Evolutionary conservation across 2,888 invertebrate genomes (phyloP), one percentile per base, ranked within the genome.

Genomic region (Pyrrhosoma nymphula): DNA sequence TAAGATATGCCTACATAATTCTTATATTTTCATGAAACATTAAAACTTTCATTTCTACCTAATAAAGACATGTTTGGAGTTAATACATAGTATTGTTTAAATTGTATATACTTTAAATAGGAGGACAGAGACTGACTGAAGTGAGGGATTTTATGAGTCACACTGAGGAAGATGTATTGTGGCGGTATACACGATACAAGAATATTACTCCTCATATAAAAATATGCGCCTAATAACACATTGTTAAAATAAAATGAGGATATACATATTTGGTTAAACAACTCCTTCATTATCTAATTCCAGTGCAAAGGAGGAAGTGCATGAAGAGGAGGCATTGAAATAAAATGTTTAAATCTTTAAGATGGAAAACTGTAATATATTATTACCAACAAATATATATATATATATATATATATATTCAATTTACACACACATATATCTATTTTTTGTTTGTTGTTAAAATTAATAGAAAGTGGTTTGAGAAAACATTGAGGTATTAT

Each of bases 271-370:
- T 39, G n/a, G 63, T 69, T 93, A 93, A 93, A 93, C 18, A 69
- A 47, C 47, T 93, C 63, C 30, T n/a, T 30, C 30, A 23, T 91
- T 60, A 56, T 30, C 35, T 91, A 69, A 69, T 69, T 47, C 69
- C 69, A 93, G 93, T 47, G 35, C 47, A 93, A 63, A 93, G 69
- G 30, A 93, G 69, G 30, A 75, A 75, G 93, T 69, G 69, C 39
- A 93, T 75, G 93, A 93, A 93, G 69, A 93, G 47, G 75, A 93
- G 30, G 18, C 93, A 75, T 55, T 69, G 89, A 39, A 63, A 35
- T 93, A 93, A 93, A 93, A 47, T 93, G 69, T 93, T 93, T 93
- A 91, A 91, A 88, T 63, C 90, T 95, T 63, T 90, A 75, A 63
- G 56, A 69, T 90, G 82, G 56, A 63, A 90, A 95, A 95, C 47